Conservation (phyloP, 2,113 vertebrate genomes). For the Equus przewalskii region DNA sequence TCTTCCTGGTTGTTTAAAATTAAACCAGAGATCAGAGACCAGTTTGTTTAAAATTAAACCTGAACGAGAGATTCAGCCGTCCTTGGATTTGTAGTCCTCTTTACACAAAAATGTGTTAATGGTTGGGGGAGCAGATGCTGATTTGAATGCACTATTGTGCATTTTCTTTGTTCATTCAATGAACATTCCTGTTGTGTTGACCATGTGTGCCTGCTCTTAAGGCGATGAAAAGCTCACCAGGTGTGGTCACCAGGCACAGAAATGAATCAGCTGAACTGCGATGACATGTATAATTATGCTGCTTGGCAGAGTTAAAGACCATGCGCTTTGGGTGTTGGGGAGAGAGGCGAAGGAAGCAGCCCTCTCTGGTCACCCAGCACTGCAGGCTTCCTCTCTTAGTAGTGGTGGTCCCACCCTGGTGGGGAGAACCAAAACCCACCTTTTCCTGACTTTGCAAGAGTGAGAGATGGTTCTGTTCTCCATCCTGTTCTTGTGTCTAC, state of each 20-base stretch:
- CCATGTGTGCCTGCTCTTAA: not conserved
- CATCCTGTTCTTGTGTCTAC: not conserved
- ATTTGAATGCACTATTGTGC: not conserved
- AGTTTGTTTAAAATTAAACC: not conserved
- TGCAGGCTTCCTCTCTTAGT: not conserved
- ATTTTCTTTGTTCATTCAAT: not conserved
- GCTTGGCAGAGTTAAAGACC: not conserved
- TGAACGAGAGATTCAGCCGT: not conserved
- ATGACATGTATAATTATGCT: not conserved
- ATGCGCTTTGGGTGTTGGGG: rapidly evolving
- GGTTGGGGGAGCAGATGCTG: not conserved
- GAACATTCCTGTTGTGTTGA: not conserved
- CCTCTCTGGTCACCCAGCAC: rapidly evolving
- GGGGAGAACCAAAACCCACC: not conserved
- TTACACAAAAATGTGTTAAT: not conserved
- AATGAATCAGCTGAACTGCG: not conserved
- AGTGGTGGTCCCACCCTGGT: rapidly evolving
- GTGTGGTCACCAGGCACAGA: not conserved
- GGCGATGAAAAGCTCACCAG: not conserved
- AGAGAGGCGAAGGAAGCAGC: not conserved
- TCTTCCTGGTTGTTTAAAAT: conserved; percentile 44
- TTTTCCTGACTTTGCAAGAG: not conserved
- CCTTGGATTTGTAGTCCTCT: not conserved
- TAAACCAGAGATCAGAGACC: not conserved
- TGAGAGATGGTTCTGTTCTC: not conserved